Base-by-base conservation (phyloP, 2,888 invertebrate species). In the Pecten maximus region DNA sequence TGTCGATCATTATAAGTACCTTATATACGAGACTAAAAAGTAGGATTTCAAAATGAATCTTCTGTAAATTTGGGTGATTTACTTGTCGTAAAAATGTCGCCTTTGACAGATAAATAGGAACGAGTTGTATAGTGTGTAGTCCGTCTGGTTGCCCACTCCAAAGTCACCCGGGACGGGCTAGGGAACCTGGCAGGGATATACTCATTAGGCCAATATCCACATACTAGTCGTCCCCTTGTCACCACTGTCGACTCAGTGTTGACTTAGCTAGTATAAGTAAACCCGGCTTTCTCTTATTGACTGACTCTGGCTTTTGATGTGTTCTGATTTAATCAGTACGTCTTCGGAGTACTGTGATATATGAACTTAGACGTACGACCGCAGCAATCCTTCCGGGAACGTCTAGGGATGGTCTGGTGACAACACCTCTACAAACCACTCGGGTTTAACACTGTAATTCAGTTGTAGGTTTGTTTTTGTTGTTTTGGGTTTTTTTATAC, bases 281-380 rank as follows among this genome's bases (percentile, higher is more conserved):
- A 74, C 74, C 16, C 6, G 35, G 15, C 74, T 74, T 74, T 35
- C 74, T 28, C 74, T 28, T 74, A 74, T 74, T 74, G 74, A 74
- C 35, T 74, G 74, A 74, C 74, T 28, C 74, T 54, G 35, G 74
- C 74, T 28, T 74, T 74, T 74, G 74, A 74, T 74, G 74, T 74
- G 74, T 10, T 35, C 74, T 74, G 35, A 15, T 74, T 74, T 74
- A 74, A 74, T 74, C 74, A 23, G 44, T 12, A 10, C 6, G 8
- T 8, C 28, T n/a, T 54, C 12, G 19, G 54, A 54, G 50, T 15
- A 19, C 74, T 35, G 74, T 35, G 74, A 74, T 74, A 74, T 74
- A 74, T 74, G 74, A 6, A 74, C 74, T 3, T 4, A 74, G 35
- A 35, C 35, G 6, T 35, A 74, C 6, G 74, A 28, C 74, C 28